Evolutionary conservation across 2,113 vertebrate species (phyloP), one percentile per base, ranked within the genome.

Genomic region (Hyla sarda): DNA sequence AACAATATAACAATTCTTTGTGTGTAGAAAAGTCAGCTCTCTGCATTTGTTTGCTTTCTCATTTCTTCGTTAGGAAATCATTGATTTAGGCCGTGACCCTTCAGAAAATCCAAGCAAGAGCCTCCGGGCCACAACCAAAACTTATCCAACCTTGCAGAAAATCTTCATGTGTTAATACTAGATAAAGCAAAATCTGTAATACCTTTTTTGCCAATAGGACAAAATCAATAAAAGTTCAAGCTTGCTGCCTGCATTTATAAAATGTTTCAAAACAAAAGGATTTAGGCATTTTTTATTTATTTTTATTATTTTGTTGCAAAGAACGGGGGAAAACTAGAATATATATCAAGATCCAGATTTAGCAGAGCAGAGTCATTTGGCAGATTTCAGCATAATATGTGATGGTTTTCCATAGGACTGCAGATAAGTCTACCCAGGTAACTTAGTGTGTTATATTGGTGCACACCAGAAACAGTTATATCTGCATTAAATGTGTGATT

Each of bases 171-270:
- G 85, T 54, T 74, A 82, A 72, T 56, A 73, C 77, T 3, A 87
- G 85, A 87, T 87, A 87, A 87, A 87, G 56, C 47, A 65, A 87
- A 87, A 87, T 87, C 67, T 71, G 34, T 72, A 48, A 72, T 82
- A 86, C 77, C 41, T 58, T n/a, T 48, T 87, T 82, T 58, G 77
- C 71, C 50, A 47, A 58, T 37, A 65, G 75, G 48, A 48, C 67
- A 74, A 74, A 81, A 82, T 87, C 85, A 48, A 87, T 87, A 82
- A 28, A 73, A 45, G 45, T 72, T 67, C 71, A 87, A 87, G 79
- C 69, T 82, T 7, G 71, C 85, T 62, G 34, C 2, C 48, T 65
- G 84, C 62, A 41, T 82, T 60, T 82, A 21, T 60, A 16, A 80
- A 60, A 84, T 60, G 25, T 12, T 47, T 21, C 12, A 34, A 50